phyloP scores from a whole-genome alignment of 2,113 vertebrate species.

The Mobula hypostoma region DNA sequence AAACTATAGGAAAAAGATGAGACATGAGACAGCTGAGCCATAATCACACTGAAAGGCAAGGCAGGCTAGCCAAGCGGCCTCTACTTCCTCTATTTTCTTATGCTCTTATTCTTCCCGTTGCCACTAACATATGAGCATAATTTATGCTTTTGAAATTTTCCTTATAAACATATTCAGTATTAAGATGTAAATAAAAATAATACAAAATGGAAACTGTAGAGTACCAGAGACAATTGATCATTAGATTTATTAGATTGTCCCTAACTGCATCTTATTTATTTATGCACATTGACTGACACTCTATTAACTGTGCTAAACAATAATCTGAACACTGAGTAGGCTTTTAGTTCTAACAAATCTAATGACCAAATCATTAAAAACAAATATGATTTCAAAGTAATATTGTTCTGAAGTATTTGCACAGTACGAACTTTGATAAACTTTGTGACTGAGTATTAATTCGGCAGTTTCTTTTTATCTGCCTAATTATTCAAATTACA shows the following conservation, averaged over 20 bases:
- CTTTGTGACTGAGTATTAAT: background rate
- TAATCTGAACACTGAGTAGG: background rate
- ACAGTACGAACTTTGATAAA: background rate
- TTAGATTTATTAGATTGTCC: background rate
- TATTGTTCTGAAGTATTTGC: background rate
- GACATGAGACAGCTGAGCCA: too few species aligned
- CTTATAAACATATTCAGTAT: background rate
- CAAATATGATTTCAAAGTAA: background rate
- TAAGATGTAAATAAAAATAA: slow-evolving; percentile 6
- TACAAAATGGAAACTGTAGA: background rate
- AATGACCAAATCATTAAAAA: slow-evolving; percentile 9
- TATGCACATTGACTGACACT: background rate
- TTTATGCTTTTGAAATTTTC: background rate
- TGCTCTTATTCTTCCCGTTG: background rate
- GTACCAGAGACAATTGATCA: background rate
- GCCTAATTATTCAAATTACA: slow-evolving; percentile 20
- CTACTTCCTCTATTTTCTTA: background rate
- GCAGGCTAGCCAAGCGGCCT: too few species aligned
- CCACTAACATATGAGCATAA: background rate
- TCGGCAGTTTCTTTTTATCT: background rate
- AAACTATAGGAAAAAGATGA: too few species aligned
- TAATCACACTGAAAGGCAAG: too few species aligned
- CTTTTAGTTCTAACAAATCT: background rate
- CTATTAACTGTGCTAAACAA: background rate
- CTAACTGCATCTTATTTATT: background rate